Conservation (phyloP, 2,888 invertebrate species). For the Netelia inedita region DNA sequence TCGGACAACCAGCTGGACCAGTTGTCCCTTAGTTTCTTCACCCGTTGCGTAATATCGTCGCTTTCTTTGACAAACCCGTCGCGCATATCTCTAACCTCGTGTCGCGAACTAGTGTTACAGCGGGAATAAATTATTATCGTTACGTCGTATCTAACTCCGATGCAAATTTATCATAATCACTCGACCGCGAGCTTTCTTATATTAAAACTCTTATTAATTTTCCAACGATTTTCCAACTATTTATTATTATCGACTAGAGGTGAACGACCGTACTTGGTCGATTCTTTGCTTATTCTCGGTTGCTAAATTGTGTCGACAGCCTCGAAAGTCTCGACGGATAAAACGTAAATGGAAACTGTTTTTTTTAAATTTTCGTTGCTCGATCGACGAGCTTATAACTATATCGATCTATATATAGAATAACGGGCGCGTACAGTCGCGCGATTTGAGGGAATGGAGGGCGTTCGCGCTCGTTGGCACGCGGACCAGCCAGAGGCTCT, state of each 20-base stretch:
- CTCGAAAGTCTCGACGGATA: slow-evolving; percentile 51
- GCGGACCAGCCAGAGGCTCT: slow-evolving; percentile 6
- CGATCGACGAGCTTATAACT: neutral
- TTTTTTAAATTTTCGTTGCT: slow-evolving; percentile 1
- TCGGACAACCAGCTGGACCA: slow-evolving; percentile 57
- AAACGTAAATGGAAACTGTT: slow-evolving; percentile 39
- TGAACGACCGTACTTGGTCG: slow-evolving; percentile 65
- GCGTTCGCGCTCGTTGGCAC: slow-evolving; percentile 49
- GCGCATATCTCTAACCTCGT: neutral
- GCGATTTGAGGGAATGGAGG: slow-evolving; percentile 14
- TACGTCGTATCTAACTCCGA: neutral
- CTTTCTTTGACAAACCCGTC: slow-evolving; percentile 54
- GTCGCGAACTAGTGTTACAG: slow-evolving; percentile 21
- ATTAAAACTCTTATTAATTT: neutral
- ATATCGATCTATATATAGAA: slow-evolving; percentile 36
- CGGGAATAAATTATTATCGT: slow-evolving; percentile 41
- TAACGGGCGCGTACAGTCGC: slow-evolving; percentile 2
- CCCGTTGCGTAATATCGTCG: slow-evolving; percentile 48
- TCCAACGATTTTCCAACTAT: neutral
- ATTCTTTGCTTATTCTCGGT: slow-evolving; percentile 43
- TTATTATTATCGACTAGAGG: slow-evolving; percentile 13
- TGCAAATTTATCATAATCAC: neutral
- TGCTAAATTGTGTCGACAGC: slow-evolving; percentile 55
- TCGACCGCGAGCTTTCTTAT: neutral
- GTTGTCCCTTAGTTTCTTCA: slow-evolving; percentile 57